Evolutionary conservation across 2,797 vertebrate genomes (phyloP).

Genomic region (Phyllotis vaccarum): DNA sequence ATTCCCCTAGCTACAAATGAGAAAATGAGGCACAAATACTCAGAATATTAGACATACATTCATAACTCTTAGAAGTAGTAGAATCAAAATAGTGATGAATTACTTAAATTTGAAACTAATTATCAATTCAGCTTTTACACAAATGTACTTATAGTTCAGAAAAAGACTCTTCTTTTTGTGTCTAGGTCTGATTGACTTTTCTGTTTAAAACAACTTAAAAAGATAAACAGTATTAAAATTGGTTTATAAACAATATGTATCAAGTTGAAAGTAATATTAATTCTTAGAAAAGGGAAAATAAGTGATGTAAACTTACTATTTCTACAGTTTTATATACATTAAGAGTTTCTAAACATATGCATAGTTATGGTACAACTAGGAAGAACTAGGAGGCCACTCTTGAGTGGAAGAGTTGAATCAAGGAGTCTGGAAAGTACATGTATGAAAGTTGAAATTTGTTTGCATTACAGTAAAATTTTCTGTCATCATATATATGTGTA

Average conservation of each 20-base stretch:
- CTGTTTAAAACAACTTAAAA: neutral
- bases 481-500: no score
- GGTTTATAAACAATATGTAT: neutral
- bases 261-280: neutral
- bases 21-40: slow-evolving; percentile 43
- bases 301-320: neutral
- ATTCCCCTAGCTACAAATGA: slow-evolving; percentile 10
- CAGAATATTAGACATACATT: slow-evolving; percentile 1
- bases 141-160: slow-evolving; percentile 6
- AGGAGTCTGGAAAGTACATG: neutral
- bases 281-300: neutral
- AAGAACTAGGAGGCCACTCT: neutral
- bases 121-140: slow-evolving; percentile 47
- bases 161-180: slow-evolving; percentile 4
- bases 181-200: neutral
- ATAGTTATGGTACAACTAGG: neutral
- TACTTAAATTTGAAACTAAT: slow-evolving; percentile 58
- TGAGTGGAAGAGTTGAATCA: neutral
- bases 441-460: neutral
- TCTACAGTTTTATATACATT: neutral
- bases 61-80: neutral
- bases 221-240: slow-evolving; percentile 1
- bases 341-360: neutral
- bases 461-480: no score
- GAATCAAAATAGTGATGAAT: slow-evolving; percentile 24